Evolutionary conservation across 2,797 vertebrate species (phyloP).

Genomic region (Myotis pilosus): DNA sequence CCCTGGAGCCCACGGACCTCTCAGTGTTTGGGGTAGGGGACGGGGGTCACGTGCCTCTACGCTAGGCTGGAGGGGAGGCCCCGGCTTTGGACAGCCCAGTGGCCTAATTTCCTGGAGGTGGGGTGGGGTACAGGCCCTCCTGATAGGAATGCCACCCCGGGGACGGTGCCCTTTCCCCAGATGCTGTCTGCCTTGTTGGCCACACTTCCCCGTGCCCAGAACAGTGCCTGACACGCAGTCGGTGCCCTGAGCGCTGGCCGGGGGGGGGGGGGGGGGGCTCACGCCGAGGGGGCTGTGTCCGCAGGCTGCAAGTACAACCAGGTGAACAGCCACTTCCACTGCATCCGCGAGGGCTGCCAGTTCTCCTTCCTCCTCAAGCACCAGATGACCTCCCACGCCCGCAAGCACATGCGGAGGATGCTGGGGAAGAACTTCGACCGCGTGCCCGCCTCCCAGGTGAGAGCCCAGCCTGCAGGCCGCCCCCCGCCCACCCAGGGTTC

Average conservation of each 20-base stretch:
- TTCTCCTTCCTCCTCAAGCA: conserved; percentile 99
- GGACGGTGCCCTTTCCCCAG: not conserved
- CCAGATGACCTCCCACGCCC: conserved; percentile 99
- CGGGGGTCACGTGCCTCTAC: accelerated
- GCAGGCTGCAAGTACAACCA: conserved; percentile 99
- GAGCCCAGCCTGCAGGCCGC: not conserved
- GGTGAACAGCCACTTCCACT: conserved; percentile 99
- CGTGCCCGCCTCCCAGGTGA: conserved; percentile 95
- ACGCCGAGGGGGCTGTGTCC: not conserved
- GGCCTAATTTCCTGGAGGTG: not conserved
- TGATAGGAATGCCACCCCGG: accelerated
- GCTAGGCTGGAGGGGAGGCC: not conserved
- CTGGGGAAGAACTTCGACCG: conserved; percentile 98
- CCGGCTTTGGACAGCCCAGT: not conserved
- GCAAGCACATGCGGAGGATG: conserved; percentile 99
- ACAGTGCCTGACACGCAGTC: accelerated
- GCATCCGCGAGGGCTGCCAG: conserved; percentile 98
- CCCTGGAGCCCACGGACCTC: not conserved
- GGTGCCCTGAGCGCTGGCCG: accelerated
- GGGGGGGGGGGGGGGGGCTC: not conserved
- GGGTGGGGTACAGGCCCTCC: not conserved
- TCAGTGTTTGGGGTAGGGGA: not conserved
- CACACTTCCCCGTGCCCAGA: not conserved
- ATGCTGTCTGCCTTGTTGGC: accelerated
- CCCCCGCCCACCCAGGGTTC: accelerated